phyloP scores from a whole-genome alignment of 2,113 vertebrate genomes.

The Apeltes quadracus region DNA sequence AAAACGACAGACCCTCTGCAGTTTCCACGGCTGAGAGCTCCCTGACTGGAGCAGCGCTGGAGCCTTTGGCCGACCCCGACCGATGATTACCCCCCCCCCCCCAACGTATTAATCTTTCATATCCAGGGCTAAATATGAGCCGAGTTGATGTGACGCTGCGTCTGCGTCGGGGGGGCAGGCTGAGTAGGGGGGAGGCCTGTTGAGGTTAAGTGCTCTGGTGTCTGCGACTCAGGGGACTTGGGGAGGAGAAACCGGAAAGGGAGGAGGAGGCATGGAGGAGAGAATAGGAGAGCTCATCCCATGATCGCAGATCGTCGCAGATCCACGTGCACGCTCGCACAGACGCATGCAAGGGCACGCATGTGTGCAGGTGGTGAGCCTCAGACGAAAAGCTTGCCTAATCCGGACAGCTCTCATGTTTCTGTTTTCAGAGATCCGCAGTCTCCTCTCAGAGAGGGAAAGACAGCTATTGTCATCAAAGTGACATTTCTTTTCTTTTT shows the following conservation, averaged over 20 bases:
- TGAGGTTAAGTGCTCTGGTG: slow-evolving; percentile 81
- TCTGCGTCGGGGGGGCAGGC: slow-evolving; percentile 64
- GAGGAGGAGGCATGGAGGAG: slow-evolving; percentile 29
- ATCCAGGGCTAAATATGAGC: slow-evolving; percentile 73
- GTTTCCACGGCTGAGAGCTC: slow-evolving; percentile 46
- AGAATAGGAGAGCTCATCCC: slow-evolving; percentile 60
- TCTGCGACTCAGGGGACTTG: slow-evolving; percentile 64
- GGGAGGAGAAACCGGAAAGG: slow-evolving; percentile 34
- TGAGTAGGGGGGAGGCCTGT: slow-evolving; percentile 54
- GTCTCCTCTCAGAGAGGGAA: slow-evolving; percentile 21
- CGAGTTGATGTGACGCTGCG: slow-evolving; percentile 71
- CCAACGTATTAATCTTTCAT: slow-evolving; percentile 78
- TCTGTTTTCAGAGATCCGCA: slow-evolving; percentile 43
- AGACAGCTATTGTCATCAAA: slow-evolving; percentile 34
- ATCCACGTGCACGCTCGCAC: slow-evolving; percentile 13
- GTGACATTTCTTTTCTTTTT: slow-evolving; percentile 52
- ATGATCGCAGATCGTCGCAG: slow-evolving; percentile 41
- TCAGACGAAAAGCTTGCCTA: slow-evolving; percentile 50
- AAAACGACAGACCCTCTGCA: slow-evolving; percentile 57
- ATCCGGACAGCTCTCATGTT: slow-evolving; percentile 59
- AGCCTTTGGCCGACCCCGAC: slow-evolving; percentile 55
- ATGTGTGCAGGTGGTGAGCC: slow-evolving; percentile 52
- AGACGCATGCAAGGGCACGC: not conserved
- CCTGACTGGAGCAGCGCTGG: slow-evolving; percentile 44
- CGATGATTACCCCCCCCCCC: slow-evolving; percentile 23